These are phyloP conservation scores for Cebus imitator DNA, from an alignment of 2,113 vertebrate genomes.

Conservation along the genomic window DNA sequence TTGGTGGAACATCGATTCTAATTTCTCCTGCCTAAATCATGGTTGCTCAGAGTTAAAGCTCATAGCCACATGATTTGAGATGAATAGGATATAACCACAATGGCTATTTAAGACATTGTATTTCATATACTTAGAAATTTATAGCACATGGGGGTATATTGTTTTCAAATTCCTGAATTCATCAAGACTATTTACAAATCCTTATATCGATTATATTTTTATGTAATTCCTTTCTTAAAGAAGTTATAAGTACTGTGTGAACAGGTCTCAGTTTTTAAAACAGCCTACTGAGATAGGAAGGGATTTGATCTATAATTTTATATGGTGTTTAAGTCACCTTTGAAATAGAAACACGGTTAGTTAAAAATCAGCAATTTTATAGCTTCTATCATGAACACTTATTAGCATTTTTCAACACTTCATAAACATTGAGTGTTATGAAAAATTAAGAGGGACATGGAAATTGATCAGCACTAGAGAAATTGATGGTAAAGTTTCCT, in stretches of 20 bases:
- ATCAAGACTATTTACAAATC: constrained; percentile 29
- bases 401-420: background rate
- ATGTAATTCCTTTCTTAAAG: background rate
- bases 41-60: constrained; percentile 50
- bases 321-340: background rate
- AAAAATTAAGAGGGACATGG: constrained; percentile 4
- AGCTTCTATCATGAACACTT: background rate
- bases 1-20: constrained; percentile 23
- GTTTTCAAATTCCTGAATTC: constrained; percentile 43
- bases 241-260: background rate
- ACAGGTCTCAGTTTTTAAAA: background rate
- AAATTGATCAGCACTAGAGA: background rate
- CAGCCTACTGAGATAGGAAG: background rate
- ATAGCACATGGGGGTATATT: background rate
- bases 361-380: constrained; percentile 25
- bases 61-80: constrained; percentile 56
- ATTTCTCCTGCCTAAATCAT: constrained; percentile 47
- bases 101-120: background rate
- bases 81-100: background rate
- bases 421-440: background rate
- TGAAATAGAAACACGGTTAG: background rate
- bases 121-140: constrained; percentile 34
- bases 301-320: background rate
- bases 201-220: background rate
- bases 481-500: constrained; percentile 5